Base-by-base conservation (phyloP, 2,888 invertebrate genomes). In the Drosophila anomelani region DNA sequence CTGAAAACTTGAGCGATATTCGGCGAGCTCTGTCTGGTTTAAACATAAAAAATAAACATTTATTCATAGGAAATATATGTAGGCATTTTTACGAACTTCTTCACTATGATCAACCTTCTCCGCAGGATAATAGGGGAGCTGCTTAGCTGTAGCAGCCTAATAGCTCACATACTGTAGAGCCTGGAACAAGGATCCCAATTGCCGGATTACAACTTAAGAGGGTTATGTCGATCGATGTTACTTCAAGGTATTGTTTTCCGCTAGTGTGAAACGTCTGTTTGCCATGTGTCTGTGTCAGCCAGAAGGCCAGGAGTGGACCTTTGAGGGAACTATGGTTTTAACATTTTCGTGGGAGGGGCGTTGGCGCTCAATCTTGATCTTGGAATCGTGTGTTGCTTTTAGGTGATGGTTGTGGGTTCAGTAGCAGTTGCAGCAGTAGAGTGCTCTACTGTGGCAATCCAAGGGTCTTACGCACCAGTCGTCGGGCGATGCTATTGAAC, bases 401-500 rank as follows among this genome's bases (percentile, higher is more conserved):
- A 36, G 36, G 32, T 29, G 23, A 17, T 39, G 53, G 54, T 36
- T 41, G 70, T 43, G 58, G 69, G 10, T 43, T 43, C 15, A 15
- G n/a, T 6, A 26, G 15, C 8, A 26, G 17, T 9, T 9, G 10
- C 12, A 26, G 15, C 8, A 26, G 29, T 4, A 47, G 29, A 17
- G 32, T 20, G 1, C 67, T 60, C 83, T 92, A 92, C 82, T 91
- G 88, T 47, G 92, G 88, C 75, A 98, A 94, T 32, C 96, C 97
- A 51, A 99, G 94, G 0, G 98, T 98, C 93, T 97, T 97, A 80
- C 97, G 94, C 29, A 99, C 99, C 81, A 99, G 94, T 90, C 95
- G 95, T 91, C 97, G 96, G 5, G 99, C 99, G 86, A 98, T 98
- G 92, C 94, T 95, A 90, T 98, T 97, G 92, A 99, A 99, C 92